phyloP scores from a whole-genome alignment of 2,113 vertebrate species.

The Indicator indicator region DNA sequence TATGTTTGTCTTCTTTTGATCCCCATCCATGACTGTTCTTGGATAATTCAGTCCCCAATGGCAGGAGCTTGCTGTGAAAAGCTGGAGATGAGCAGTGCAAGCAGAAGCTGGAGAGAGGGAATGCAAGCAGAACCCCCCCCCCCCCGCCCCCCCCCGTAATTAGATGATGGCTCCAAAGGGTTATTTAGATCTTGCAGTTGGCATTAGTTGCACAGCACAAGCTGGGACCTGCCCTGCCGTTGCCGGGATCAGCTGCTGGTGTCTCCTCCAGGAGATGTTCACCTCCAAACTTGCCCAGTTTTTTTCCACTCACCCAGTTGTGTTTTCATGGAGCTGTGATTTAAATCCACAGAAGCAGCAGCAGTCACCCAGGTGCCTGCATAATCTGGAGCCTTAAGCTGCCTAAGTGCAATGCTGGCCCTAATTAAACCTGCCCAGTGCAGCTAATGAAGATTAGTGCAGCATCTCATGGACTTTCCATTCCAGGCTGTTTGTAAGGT shows the following conservation, averaged over 20 bases:
- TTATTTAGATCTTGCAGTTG: constrained; percentile 44
- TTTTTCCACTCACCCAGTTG: fast-evolving
- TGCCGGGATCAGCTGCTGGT: neutral
- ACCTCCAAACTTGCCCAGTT: neutral
- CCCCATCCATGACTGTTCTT: neutral
- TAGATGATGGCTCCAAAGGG: neutral
- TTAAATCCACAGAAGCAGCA: fast-evolving
- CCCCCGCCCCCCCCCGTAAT: constrained; percentile 17
- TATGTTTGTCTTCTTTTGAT: neutral
- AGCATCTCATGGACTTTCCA: neutral
- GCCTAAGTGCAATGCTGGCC: neutral
- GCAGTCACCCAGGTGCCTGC: neutral
- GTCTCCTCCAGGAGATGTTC: fast-evolving
- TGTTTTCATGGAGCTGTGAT: neutral
- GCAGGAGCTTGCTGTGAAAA: neutral
- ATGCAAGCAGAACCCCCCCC: neutral
- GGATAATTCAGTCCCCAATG: constrained; percentile 33
- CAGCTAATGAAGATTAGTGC: neutral
- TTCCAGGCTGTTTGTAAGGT: neutral
- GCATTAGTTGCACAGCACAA: neutral
- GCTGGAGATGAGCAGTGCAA: neutral
- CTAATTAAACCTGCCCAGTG: neutral
- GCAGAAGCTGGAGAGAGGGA: neutral
- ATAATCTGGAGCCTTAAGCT: neutral
- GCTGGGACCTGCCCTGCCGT: neutral